Evolutionary conservation across 2,113 vertebrate genomes (phyloP).

Genomic region (Aviceda subcristata): DNA sequence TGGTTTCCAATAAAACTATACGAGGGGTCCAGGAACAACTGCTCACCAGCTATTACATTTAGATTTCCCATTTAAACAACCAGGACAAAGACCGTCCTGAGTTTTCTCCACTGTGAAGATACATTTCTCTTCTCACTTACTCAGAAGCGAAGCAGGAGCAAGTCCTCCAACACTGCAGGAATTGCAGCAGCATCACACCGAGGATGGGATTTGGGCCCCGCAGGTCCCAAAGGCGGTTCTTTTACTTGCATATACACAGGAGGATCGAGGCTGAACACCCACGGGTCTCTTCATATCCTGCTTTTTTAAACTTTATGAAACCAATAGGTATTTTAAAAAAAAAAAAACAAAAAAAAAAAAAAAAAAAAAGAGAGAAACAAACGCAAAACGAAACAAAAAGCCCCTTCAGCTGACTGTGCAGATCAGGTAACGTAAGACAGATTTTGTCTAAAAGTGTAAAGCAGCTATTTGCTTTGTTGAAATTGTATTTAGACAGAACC

Average conservation of each 20-base stretch:
- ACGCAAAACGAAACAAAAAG: not conserved
- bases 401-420: not conserved
- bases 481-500: not conserved
- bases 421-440: not conserved
- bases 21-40: not conserved
- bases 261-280: not conserved
- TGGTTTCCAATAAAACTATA: not conserved
- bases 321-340: not conserved
- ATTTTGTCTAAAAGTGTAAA: not conserved
- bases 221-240: not conserved
- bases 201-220: not conserved
- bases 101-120: not conserved
- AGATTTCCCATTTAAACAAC: not conserved
- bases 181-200: not conserved
- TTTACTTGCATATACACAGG: not conserved
- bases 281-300: not conserved
- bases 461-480: not conserved
- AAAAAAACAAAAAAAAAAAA: not conserved
- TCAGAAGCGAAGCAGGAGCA: not conserved
- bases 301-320: not conserved
- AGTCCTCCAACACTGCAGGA: not conserved
- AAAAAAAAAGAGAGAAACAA: not conserved
- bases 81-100: not conserved
- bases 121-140: not conserved
- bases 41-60: not conserved